phyloP scores from a whole-genome alignment of 2,797 vertebrate species.

The Taenioides sp. region DNA sequence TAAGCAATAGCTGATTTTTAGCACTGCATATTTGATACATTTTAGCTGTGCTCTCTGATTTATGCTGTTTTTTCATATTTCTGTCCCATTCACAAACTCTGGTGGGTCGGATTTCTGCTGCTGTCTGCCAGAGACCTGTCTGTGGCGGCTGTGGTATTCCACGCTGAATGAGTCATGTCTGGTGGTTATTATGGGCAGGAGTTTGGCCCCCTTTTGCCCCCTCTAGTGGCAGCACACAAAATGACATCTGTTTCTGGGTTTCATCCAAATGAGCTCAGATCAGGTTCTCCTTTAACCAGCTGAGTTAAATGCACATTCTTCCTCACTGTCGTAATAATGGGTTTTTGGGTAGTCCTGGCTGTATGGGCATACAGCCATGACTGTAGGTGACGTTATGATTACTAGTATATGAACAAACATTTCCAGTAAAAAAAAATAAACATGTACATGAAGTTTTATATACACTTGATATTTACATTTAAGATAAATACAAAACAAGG shows the following conservation, averaged over 20 bases:
- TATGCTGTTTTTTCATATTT: constrained; percentile 68
- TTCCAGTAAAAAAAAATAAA: not conserved
- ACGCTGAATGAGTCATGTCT: constrained; percentile 80
- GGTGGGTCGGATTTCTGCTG: constrained; percentile 69
- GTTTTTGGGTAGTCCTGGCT: not conserved
- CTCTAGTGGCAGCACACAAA: constrained; percentile 69
- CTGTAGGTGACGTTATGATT: not conserved
- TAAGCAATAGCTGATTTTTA: constrained; percentile 62
- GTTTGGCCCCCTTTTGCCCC: constrained; percentile 62
- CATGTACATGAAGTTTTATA: not conserved
- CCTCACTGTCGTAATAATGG: constrained; percentile 31
- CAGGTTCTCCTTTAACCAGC: constrained; percentile 48
- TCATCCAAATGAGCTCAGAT: constrained; percentile 45
- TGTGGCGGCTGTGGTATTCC: constrained; percentile 79
- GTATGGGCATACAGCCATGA: not conserved
- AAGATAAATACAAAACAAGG: not conserved
- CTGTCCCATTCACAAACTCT: constrained; percentile 76
- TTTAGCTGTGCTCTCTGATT: constrained; percentile 60
- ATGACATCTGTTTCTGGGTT: constrained; percentile 62
- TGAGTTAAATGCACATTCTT: constrained; percentile 46
- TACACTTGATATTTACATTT: not conserved
- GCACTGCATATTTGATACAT: constrained; percentile 63
- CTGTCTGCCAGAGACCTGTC: constrained; percentile 77
- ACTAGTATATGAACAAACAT: not conserved
- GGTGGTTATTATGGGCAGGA: constrained; percentile 76